Conservation (phyloP, 1,140 invertebrate species). For the Limonius californicus region DNA sequence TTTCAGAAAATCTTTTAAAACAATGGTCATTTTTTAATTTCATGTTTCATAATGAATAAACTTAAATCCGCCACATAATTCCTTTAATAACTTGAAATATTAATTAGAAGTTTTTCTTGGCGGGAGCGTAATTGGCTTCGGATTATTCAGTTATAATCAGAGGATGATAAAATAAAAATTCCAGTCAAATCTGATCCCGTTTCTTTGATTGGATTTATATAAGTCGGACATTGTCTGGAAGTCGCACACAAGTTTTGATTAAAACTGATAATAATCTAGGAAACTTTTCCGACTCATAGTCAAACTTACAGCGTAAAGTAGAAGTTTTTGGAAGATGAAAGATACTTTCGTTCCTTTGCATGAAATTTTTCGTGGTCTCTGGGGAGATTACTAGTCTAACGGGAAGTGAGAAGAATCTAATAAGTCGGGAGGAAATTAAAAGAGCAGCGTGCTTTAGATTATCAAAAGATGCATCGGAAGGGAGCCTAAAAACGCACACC, state of each 20-base stretch:
- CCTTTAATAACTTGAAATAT: too few species aligned
- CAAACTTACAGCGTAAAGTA: constrained; percentile 14
- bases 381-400: constrained; percentile 12
- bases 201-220: constrained; percentile 7
- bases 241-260: constrained; percentile 9
- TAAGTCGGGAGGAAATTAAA: constrained; percentile 10
- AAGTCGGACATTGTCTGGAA: constrained; percentile 4
- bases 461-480: constrained; percentile 13
- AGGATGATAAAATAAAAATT: not conserved
- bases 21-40: too few species aligned
- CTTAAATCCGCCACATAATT: too few species aligned
- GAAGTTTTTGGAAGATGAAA: constrained; percentile 16
- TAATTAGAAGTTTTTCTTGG: too few species aligned
- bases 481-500: not conserved
- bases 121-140: too few species aligned
- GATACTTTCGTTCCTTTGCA: constrained; percentile 13
- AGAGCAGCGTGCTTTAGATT: constrained; percentile 13
- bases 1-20: too few species aligned
- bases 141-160: not conserved
- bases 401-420: constrained; percentile 17
- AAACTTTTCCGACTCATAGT: constrained; percentile 11
- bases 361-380: constrained; percentile 14
- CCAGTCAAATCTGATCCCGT: not conserved
- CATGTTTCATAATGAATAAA: too few species aligned
- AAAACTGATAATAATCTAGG: constrained; percentile 13